Evolutionary conservation across 2,797 vertebrate species (phyloP).

Genomic region (Pseudochaenichthys georgianus): DNA sequence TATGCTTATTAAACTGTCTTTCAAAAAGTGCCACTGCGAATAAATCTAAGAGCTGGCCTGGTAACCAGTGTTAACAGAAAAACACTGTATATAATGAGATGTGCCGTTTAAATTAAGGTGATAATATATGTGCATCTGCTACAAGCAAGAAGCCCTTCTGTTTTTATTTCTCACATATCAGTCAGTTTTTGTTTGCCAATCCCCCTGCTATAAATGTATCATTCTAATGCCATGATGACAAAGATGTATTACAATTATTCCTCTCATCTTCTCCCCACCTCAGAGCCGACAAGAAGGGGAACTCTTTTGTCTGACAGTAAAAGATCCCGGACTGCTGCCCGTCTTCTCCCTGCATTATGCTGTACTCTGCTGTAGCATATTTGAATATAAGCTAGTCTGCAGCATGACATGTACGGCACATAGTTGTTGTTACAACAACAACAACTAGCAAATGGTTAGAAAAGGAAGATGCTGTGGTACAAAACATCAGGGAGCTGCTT

Average conservation of each 20-base stretch:
- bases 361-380: slow-evolving; percentile 44
- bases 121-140: neutral
- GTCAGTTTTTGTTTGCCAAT: neutral
- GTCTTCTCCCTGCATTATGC: slow-evolving; percentile 27
- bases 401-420: slow-evolving; percentile 45
- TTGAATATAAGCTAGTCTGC: slow-evolving; percentile 37
- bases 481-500: slow-evolving; percentile 16
- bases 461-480: slow-evolving; percentile 24
- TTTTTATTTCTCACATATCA: neutral
- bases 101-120: neutral
- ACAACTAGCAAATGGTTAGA: slow-evolving; percentile 35
- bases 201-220: neutral
- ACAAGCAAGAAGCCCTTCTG: neutral
- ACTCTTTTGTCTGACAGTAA: slow-evolving; percentile 60
- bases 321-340: slow-evolving; percentile 25
- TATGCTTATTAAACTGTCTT: slow-evolving; percentile 2
- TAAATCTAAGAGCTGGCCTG: neutral
- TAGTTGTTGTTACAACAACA: slow-evolving; percentile 28
- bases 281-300: slow-evolving; percentile 67
- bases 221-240: neutral
- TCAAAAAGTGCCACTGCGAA: neutral
- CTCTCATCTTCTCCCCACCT: slow-evolving; percentile 11
- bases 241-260: neutral
- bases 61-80: neutral
- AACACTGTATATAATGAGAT: neutral